Conservation (phyloP, 2,797 vertebrate genomes). For the Thunnus albacares region DNA sequence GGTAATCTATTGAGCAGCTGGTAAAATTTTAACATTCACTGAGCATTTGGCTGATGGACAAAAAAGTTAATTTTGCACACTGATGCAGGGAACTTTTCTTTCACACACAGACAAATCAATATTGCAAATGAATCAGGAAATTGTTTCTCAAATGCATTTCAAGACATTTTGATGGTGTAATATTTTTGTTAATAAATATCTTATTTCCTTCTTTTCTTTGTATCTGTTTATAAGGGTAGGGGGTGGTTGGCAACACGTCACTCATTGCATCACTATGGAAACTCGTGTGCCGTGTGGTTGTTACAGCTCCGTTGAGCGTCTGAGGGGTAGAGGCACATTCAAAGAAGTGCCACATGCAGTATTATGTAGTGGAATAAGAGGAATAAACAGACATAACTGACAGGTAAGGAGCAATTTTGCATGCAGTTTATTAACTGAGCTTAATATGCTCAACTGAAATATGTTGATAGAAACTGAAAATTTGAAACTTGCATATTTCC, state of each 20-base stretch:
- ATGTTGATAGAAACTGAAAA: background rate
- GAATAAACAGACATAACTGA: background rate
- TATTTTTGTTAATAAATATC: background rate
- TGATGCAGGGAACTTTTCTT: background rate
- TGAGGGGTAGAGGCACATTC: background rate
- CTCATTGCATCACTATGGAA: slow-evolving; percentile 33
- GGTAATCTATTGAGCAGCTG: too few species aligned
- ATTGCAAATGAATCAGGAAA: background rate
- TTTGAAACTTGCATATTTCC: background rate
- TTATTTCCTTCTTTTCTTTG: background rate
- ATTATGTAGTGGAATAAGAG: background rate
- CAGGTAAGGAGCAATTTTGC: slow-evolving; percentile 10
- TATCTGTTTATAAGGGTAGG: background rate
- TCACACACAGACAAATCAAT: background rate
- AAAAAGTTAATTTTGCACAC: too few species aligned
- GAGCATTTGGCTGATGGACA: too few species aligned
- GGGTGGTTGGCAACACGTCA: slow-evolving; percentile 9
- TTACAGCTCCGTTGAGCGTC: background rate
- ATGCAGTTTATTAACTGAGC: background rate
- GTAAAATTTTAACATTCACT: too few species aligned
- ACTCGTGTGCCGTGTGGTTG: slow-evolving; percentile 8
- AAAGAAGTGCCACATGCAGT: background rate
- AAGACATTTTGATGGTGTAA: background rate
- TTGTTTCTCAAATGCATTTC: slow-evolving; percentile 6
- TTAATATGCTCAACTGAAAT: background rate